Percentiles rank a stretch among this genome's conserved stretches.
These are phyloP conservation scores for Cebidichthys violaceus DNA, from an alignment of 2,113 vertebrate genomes.

Conservation along the genomic window DNA sequence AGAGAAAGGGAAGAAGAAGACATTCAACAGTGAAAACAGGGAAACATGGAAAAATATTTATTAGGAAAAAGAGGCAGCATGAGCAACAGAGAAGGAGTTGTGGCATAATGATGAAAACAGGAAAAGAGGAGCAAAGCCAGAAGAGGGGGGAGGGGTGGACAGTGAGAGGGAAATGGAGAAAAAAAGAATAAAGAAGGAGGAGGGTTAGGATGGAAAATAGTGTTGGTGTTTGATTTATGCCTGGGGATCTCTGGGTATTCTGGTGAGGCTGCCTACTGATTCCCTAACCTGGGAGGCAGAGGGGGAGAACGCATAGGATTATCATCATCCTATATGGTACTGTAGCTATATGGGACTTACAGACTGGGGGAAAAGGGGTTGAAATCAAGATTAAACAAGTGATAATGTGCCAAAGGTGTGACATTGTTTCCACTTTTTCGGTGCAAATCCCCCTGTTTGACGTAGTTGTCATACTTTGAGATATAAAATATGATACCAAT, in stretches of 20 bases:
- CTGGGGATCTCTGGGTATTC: slow-evolving; percentile 61
- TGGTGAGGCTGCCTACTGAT: slow-evolving; percentile 59
- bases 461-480: not conserved
- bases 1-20: not conserved
- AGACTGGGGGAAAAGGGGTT: not conserved
- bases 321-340: slow-evolving; percentile 29
- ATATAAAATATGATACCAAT: not conserved
- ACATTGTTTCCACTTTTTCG: not conserved
- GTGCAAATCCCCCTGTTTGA: not conserved
- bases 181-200: slow-evolving; percentile 17
- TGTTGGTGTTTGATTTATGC: slow-evolving; percentile 72
- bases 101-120: slow-evolving; percentile 42
- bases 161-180: slow-evolving; percentile 13
- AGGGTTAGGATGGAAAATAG: slow-evolving; percentile 34
- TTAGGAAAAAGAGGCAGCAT: slow-evolving; percentile 26
- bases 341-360: slow-evolving; percentile 24
- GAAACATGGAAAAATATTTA: slow-evolving; percentile 38
- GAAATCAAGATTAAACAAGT: slow-evolving; percentile 23
- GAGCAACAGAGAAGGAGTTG: slow-evolving; percentile 35
- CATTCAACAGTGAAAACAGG: not conserved
- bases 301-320: slow-evolving; percentile 3
- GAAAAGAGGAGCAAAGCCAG: slow-evolving; percentile 29
- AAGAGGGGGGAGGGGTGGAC: not conserved
- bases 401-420: slow-evolving; percentile 12
- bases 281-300: slow-evolving; percentile 55